Conservation (phyloP, 1,140 invertebrate species). For the Bombyx mandarina region DNA sequence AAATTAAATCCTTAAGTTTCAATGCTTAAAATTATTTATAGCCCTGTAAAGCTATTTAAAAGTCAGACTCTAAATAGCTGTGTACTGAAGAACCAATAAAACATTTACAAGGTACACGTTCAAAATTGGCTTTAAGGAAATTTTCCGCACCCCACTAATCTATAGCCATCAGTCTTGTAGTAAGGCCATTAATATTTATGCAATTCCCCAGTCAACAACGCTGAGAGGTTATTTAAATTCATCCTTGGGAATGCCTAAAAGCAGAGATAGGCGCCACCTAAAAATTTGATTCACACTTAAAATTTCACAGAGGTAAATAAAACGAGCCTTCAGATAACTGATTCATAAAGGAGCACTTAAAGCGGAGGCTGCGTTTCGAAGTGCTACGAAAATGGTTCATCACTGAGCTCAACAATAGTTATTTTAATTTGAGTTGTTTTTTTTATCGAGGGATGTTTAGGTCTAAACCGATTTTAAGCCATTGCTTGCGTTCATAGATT, state of each 20-base stretch:
- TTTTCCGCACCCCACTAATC: slow-evolving; percentile 29
- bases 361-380: slow-evolving; percentile 10
- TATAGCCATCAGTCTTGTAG: slow-evolving; percentile 38
- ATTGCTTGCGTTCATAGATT: no score
- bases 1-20: no score
- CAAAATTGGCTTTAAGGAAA: slow-evolving; percentile 16
- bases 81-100: no score
- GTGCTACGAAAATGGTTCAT: no score
- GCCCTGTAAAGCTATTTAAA: not conserved
- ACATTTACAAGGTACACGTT: no score
- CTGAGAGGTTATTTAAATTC: slow-evolving; percentile 58
- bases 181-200: slow-evolving; percentile 57
- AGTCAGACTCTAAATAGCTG: no score
- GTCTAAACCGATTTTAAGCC: no score
- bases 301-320: slow-evolving; percentile 34
- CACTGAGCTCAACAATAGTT: no score
- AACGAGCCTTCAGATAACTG: slow-evolving; percentile 23
- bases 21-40: no score
- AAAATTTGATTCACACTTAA: slow-evolving; percentile 45
- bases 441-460: no score
- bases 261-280: slow-evolving; percentile 27
- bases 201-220: slow-evolving; percentile 42
- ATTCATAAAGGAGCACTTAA: slow-evolving; percentile 14
- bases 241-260: slow-evolving; percentile 44
- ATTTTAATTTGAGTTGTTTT: no score